These are phyloP conservation scores for Zaprionus africanus DNA, from an alignment of 1,140 invertebrate genomes.

Conservation along the genomic window DNA sequence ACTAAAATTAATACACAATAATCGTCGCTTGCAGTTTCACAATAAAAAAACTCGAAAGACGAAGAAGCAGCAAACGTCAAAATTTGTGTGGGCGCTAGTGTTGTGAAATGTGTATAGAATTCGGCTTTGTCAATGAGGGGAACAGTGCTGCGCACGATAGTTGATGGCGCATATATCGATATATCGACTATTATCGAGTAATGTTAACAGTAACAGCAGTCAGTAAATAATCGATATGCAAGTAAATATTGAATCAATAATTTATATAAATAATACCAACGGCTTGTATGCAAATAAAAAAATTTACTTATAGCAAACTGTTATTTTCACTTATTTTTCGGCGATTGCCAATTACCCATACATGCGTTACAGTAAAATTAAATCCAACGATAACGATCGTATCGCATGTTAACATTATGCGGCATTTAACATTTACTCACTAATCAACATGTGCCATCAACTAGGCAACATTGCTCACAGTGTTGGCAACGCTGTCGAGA, in stretches of 20 bases:
- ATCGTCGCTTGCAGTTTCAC: slow-evolving; percentile 66
- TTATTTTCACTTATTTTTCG: too few species aligned
- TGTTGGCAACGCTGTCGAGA: slow-evolving; percentile 41
- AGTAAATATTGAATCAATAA: neutral
- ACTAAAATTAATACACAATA: slow-evolving; percentile 72
- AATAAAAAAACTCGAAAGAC: slow-evolving; percentile 63
- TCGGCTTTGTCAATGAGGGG: neutral
- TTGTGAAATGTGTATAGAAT: neutral
- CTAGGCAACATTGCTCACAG: slow-evolving; percentile 28
- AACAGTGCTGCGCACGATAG: neutral
- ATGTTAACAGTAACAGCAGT: neutral
- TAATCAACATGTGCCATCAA: slow-evolving; percentile 34
- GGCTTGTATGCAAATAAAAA: neutral
- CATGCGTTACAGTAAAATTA: neutral
- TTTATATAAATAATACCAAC: neutral
- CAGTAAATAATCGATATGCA: neutral
- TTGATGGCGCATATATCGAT: neutral
- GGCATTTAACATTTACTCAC: slow-evolving; percentile 12
- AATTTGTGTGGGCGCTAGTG: slow-evolving; percentile 5
- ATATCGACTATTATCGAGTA: neutral
- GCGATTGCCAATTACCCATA: too few species aligned
- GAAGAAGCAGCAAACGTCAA: slow-evolving; percentile 41
- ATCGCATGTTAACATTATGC: neutral
- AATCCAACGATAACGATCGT: neutral
- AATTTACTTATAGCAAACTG: neutral